Conservation (phyloP, 2,888 invertebrate species). For the Rhamphomyia laevipes region DNA sequence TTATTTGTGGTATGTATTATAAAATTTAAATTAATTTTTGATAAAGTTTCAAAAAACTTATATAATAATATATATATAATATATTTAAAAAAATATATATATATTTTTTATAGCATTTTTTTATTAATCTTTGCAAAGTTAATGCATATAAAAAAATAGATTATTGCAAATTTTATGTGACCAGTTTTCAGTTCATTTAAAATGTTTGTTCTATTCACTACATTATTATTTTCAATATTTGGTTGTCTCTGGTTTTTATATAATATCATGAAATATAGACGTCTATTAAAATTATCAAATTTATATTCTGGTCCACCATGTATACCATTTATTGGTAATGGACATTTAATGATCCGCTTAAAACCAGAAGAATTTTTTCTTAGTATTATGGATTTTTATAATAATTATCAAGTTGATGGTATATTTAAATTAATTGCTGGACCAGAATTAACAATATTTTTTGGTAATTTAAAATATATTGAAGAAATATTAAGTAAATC, state of each 20-base stretch:
- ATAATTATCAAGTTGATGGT: background rate
- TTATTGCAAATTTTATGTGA: too few relatives aligned
- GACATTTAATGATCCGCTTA: conserved; percentile 22
- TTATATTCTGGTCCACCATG: conserved; percentile 32
- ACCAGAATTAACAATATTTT: conserved; percentile 27
- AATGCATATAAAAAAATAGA: too few relatives aligned
- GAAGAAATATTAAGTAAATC: conserved; percentile 17
- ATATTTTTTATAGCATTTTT: too few relatives aligned
- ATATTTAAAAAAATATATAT: too few relatives aligned
- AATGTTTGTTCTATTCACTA: too few relatives aligned
- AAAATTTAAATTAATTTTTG: background rate
- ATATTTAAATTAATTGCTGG: conserved; percentile 15
- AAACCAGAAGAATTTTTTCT: background rate
- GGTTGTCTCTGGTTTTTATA: too few relatives aligned
- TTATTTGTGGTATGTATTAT: conserved; percentile 16
- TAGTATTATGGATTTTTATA: background rate
- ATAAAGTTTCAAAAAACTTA: background rate
- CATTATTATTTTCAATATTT: too few relatives aligned
- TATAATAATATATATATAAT: too few relatives aligned
- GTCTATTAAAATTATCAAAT: conserved; percentile 22
- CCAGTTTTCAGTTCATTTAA: too few relatives aligned
- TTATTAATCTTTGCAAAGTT: too few relatives aligned
- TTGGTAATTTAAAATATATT: conserved; percentile 24
- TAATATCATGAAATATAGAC: conserved; percentile 20
- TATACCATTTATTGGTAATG: conserved; percentile 43